Evolutionary conservation across 2,888 invertebrate genomes (phyloP).

Genomic region (Drosophila helvetica): DNA sequence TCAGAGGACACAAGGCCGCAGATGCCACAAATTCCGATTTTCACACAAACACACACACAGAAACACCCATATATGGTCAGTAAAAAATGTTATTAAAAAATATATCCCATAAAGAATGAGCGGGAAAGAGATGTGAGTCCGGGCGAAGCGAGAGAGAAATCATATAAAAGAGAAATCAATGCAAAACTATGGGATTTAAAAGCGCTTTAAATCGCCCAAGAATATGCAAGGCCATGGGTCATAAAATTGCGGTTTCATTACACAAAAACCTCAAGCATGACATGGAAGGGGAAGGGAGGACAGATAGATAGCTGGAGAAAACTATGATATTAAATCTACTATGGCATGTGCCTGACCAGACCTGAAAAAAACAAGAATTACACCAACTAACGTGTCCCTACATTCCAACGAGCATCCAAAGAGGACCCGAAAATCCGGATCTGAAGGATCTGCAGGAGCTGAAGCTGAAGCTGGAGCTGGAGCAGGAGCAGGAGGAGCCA

Average conservation of each 20-base stretch:
- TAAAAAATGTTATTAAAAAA: constrained; percentile 69
- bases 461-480: neutral
- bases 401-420: neutral
- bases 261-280: constrained; percentile 41
- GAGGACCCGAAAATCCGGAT: constrained; percentile 4
- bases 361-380: constrained; percentile 6
- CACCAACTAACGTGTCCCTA: constrained; percentile 1
- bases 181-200: constrained; percentile 72
- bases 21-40: constrained; percentile 73
- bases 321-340: constrained; percentile 30
- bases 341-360: constrained; percentile 7
- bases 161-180: constrained; percentile 74
- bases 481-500: constrained; percentile 9
- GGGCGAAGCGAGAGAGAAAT: constrained; percentile 48
- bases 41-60: constrained; percentile 39
- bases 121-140: constrained; percentile 9
- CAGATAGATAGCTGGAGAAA: neutral
- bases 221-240: constrained; percentile 71
- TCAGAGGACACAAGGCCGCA: constrained; percentile 60
- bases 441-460: too few relatives aligned
- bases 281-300: constrained; percentile 18
- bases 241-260: constrained; percentile 71
- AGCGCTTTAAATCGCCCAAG: constrained; percentile 70
- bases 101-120: constrained; percentile 35
- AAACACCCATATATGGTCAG: constrained; percentile 33